A percentile compares a stretch with the other conserved stretches of the same genome.
phyloP scores from a whole-genome alignment of 2,113 vertebrate species.

The Orientallactaga bullata region DNA sequence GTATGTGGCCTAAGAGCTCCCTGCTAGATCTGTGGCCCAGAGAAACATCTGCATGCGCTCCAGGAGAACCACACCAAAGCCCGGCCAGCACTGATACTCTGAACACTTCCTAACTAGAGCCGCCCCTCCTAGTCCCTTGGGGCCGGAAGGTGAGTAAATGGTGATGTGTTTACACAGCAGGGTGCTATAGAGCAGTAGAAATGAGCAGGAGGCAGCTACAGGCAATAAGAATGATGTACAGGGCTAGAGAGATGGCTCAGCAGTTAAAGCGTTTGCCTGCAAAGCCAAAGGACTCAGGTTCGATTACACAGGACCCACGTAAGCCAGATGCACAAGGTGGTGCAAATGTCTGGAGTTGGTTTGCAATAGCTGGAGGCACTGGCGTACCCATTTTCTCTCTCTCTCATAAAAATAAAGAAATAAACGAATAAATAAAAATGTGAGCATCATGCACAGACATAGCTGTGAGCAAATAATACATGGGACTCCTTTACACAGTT shows the following conservation, averaged over 20 bases:
- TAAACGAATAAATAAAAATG: not conserved
- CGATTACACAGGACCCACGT: no score
- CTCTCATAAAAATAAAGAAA: not conserved
- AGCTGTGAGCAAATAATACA: not conserved
- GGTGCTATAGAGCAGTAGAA: not conserved
- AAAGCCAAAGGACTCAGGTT: no score
- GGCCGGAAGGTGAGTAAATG: accelerated
- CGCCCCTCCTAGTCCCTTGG: not conserved
- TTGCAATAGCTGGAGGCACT: no score
- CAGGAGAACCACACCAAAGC: not conserved
- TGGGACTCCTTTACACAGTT: not conserved
- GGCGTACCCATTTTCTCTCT: no score
- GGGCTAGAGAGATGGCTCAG: not conserved
- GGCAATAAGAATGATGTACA: not conserved
- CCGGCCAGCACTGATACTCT: accelerated
- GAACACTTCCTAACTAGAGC: accelerated
- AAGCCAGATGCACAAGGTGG: no score
- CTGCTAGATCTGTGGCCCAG: not conserved
- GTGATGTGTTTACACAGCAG: not conserved
- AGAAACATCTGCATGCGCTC: not conserved
- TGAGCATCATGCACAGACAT: not conserved
- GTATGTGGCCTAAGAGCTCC: not conserved
- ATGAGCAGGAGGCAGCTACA: not conserved
- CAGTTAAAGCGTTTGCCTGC: no score
- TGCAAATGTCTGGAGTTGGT: no score